A percentile compares a stretch with the other conserved stretches of the same genome.
Evolutionary conservation across 2,888 invertebrate genomes (phyloP).

Genomic region (Sphaeridia pumilis): DNA sequence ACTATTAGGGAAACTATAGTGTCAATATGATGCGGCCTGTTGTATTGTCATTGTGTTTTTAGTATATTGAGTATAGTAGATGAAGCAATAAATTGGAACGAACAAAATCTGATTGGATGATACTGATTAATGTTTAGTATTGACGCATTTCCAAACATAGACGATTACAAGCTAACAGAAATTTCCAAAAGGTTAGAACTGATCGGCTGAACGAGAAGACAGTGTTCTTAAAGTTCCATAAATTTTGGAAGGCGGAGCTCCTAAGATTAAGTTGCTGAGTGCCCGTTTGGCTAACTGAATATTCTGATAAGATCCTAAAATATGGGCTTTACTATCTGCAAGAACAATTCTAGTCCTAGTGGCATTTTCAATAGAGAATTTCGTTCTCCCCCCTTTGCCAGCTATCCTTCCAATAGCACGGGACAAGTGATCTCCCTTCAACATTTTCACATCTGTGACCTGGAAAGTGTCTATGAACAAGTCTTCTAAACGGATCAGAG

Average conservation of each 20-base stretch:
- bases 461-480: slow-evolving; percentile 95
- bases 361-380: slow-evolving; percentile 96
- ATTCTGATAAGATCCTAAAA: slow-evolving; percentile 94
- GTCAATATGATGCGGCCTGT: too few species aligned
- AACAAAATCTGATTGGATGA: too few species aligned
- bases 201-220: slow-evolving; percentile 68
- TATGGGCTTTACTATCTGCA: slow-evolving; percentile 92
- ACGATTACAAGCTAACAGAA: too few species aligned
- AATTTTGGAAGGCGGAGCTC: slow-evolving; percentile 94
- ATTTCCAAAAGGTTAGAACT: slow-evolving; percentile 53
- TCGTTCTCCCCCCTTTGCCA: slow-evolving; percentile 93
- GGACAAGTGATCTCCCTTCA: slow-evolving; percentile 89
- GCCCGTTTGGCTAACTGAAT: slow-evolving; percentile 88
- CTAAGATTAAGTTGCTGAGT: slow-evolving; percentile 90
- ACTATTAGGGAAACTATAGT: too few species aligned
- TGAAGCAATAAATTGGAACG: too few species aligned
- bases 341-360: slow-evolving; percentile 96
- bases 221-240: slow-evolving; percentile 86
- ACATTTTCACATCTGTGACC: slow-evolving; percentile 87
- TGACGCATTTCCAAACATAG: too few species aligned
- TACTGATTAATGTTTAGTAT: too few species aligned
- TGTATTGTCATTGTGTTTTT: too few species aligned
- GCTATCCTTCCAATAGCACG: slow-evolving; percentile 95
- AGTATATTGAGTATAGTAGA: too few species aligned
- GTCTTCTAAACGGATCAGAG: slow-evolving; percentile 86